Percentiles rank a stretch among this genome's conserved stretches.
These are phyloP conservation scores for Cirrhinus mrigala DNA, from an alignment of 2,797 vertebrate species.

Conservation along the genomic window DNA sequence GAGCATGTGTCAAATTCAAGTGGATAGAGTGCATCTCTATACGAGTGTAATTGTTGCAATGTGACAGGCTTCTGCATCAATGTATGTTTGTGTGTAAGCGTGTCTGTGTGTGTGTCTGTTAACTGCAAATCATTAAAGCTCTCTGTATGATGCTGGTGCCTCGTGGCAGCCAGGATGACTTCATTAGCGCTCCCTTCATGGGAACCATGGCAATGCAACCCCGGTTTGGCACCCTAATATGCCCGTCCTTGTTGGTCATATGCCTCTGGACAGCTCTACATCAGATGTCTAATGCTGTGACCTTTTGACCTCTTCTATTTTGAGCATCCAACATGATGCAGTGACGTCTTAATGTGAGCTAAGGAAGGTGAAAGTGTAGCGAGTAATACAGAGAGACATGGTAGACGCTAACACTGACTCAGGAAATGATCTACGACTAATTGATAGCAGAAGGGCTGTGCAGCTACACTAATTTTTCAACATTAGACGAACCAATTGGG, in stretches of 20 bases:
- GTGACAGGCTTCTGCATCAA: slow-evolving; percentile 23
- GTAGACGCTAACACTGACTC: slow-evolving; percentile 57
- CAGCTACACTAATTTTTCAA: slow-evolving; percentile 21
- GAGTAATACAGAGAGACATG: slow-evolving; percentile 16
- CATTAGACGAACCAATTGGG: slow-evolving; percentile 7
- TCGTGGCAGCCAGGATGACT: slow-evolving; percentile 70
- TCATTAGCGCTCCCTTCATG: slow-evolving; percentile 70
- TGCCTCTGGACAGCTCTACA: background rate
- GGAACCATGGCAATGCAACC: slow-evolving; percentile 64
- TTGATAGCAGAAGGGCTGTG: slow-evolving; percentile 54
- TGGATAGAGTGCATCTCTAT: slow-evolving; percentile 32
- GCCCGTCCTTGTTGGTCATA: background rate
- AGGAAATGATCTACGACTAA: slow-evolving; percentile 65
- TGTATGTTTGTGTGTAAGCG: slow-evolving; percentile 19
- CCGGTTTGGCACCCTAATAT: background rate
- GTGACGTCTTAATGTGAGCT: slow-evolving; percentile 16
- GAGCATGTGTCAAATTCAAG: slow-evolving; percentile 31
- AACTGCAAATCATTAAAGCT: slow-evolving; percentile 28
- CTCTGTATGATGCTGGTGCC: slow-evolving; percentile 65
- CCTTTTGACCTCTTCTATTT: slow-evolving; percentile 11
- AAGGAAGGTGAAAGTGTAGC: slow-evolving; percentile 13
- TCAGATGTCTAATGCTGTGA: slow-evolving; percentile 18
- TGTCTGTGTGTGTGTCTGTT: slow-evolving; percentile 19
- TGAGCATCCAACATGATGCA: background rate
- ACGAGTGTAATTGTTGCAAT: slow-evolving; percentile 21